These are phyloP conservation scores for Heteractis magnifica DNA, from an alignment of 92 coral and sea anemone genomes.

Conservation along the genomic window DNA sequence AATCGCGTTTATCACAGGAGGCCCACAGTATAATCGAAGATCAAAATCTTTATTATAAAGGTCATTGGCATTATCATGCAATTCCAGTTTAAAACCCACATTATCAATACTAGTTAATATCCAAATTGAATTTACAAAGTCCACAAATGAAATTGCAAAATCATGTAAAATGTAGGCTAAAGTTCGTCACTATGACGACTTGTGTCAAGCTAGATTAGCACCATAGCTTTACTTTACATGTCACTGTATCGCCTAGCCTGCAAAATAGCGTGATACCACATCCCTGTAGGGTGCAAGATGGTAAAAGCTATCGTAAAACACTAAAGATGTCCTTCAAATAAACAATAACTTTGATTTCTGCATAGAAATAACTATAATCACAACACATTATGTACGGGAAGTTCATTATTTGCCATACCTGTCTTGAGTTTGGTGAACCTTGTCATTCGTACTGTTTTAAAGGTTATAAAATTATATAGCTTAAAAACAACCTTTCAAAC, in stretches of 20 bases:
- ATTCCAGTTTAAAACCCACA: background rate
- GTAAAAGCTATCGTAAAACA: background rate
- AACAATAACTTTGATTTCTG: background rate
- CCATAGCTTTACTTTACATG: background rate
- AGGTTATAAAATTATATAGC: no score
- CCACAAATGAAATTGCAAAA: background rate
- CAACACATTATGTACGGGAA: no score
- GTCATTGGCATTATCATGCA: background rate
- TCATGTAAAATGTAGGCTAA: background rate
- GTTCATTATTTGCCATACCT: no score
- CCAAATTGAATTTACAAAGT: background rate
- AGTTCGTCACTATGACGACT: background rate
- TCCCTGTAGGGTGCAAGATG: background rate
- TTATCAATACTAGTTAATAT: background rate
- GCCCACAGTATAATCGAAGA: background rate
- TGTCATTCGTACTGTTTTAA: background rate
- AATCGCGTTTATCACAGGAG: background rate
- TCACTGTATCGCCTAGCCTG: background rate
- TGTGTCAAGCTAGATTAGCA: background rate
- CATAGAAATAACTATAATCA: no score
- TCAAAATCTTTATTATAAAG: background rate
- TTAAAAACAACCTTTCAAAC: background rate
- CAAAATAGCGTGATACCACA: background rate
- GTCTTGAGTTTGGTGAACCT: background rate
- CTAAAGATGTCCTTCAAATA: background rate